phyloP scores from a whole-genome alignment of 2,888 invertebrate genomes.

The Agrotis exclamationis region DNA sequence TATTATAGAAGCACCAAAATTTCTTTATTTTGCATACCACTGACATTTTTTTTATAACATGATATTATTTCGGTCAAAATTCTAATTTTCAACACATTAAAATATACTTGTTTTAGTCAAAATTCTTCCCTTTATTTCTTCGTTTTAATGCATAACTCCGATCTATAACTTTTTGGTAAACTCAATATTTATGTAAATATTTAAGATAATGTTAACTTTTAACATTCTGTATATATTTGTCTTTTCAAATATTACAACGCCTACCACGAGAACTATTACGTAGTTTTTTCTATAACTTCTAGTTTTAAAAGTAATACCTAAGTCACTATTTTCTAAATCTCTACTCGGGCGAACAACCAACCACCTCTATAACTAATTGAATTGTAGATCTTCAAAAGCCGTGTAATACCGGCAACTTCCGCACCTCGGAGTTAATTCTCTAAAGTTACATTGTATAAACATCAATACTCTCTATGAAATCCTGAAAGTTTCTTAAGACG shows the following conservation, averaged over 20 bases:
- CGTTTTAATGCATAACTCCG: conserved; percentile 6
- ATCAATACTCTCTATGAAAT: conserved; percentile 1
- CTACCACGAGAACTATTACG: conserved; percentile 34
- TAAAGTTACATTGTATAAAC: conserved; percentile 38
- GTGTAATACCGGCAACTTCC: conserved; percentile 4
- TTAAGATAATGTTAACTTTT: conserved; percentile 13
- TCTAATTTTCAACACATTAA: neutral
- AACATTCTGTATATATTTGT: conserved; percentile 18
- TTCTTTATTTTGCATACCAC: conserved; percentile 34
- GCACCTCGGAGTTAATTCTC: conserved; percentile 41
- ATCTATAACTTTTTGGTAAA: conserved; percentile 6
- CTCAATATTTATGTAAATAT: conserved; percentile 14
- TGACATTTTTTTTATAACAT: conserved; percentile 30
- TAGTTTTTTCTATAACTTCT: conserved; percentile 30
- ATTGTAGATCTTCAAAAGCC: conserved; percentile 23
- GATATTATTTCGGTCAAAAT: conserved; percentile 14
- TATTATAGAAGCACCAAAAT: conserved; percentile 53
- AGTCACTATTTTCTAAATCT: conserved; percentile 13
- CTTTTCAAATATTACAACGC: conserved; percentile 50
- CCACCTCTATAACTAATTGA: conserved; percentile 17
- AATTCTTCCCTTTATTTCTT: neutral
- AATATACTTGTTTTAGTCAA: conserved; percentile 2
- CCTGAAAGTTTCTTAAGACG: conserved; percentile 5
- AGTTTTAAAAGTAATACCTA: conserved; percentile 24
- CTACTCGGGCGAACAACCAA: conserved; percentile 19